These are phyloP conservation scores for Microcebus murinus DNA, from an alignment of 2,113 vertebrate species.

Conservation along the genomic window DNA sequence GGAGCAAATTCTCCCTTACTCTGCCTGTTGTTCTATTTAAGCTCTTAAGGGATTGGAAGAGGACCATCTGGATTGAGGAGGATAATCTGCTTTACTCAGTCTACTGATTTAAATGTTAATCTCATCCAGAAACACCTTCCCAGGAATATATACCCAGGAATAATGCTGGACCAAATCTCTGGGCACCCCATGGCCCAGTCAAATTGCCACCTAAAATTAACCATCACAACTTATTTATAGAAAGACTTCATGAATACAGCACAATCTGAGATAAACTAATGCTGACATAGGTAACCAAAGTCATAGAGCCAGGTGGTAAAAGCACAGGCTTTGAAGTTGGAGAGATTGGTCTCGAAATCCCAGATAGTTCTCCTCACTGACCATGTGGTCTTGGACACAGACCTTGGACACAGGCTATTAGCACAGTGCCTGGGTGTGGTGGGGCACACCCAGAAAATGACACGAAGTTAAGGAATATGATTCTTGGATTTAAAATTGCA, in stretches of 20 bases:
- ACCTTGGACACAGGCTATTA: no score
- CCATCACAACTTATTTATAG: background rate
- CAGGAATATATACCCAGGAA: background rate
- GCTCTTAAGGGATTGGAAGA: background rate
- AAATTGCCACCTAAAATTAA: background rate
- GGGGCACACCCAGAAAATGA: background rate
- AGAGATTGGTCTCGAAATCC: background rate
- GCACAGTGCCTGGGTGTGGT: background rate
- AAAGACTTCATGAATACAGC: background rate
- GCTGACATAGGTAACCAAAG: background rate
- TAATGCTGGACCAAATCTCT: background rate
- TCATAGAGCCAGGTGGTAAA: background rate
- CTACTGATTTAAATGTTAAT: background rate
- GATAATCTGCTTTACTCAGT: background rate
- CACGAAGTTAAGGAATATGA: background rate
- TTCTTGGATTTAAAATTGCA: constrained; percentile 20
- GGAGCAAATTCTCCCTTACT: background rate
- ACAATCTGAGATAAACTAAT: background rate
- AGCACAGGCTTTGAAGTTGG: background rate
- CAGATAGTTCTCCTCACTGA: background rate
- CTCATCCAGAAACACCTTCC: background rate
- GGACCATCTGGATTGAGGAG: background rate
- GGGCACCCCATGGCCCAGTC: background rate
- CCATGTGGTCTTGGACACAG: background rate
- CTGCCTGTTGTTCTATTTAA: background rate